Percentiles rank a stretch among this genome's conserved stretches.
phyloP scores from a whole-genome alignment of 1,140 invertebrate genomes.

The Papilio polyxenes region DNA sequence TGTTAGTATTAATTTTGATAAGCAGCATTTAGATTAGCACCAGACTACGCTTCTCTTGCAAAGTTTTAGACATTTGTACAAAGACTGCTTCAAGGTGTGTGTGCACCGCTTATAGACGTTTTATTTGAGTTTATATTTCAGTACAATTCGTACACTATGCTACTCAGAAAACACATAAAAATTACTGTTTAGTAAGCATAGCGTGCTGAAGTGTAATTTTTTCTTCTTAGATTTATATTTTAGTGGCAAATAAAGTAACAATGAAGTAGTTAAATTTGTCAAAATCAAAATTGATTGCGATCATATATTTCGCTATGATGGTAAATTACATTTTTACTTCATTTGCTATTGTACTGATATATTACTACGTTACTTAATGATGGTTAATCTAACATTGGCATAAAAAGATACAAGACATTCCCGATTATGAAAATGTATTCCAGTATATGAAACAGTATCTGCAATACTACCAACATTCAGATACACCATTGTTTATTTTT shows the following conservation, averaged over 20 bases:
- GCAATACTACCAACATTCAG: background rate
- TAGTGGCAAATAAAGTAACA: background rate
- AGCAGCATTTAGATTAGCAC: conserved; percentile 32
- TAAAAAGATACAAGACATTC: background rate
- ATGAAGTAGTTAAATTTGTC: background rate
- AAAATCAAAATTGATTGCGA: too few relatives aligned
- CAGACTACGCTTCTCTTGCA: conserved; percentile 20
- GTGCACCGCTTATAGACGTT: conserved; percentile 36
- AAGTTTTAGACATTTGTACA: conserved; percentile 33
- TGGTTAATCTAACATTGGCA: background rate
- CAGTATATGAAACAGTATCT: background rate
- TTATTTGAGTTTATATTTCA: background rate
- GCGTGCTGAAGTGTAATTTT: conserved; percentile 10
- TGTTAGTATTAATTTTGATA: conserved; percentile 18
- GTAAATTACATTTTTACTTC: background rate
- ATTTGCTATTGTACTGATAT: background rate
- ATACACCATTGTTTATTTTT: background rate
- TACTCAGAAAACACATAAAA: background rate
- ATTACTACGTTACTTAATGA: background rate
- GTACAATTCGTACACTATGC: conserved; percentile 34
- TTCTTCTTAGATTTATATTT: background rate
- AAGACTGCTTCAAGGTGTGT: conserved; percentile 37
- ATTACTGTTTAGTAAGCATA: conserved; percentile 10
- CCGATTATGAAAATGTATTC: background rate
- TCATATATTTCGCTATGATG: background rate